Conservation (phyloP, 30 jellyfish, hydroid and myxozoan genomes). For the Morbakka virulenta region DNA sequence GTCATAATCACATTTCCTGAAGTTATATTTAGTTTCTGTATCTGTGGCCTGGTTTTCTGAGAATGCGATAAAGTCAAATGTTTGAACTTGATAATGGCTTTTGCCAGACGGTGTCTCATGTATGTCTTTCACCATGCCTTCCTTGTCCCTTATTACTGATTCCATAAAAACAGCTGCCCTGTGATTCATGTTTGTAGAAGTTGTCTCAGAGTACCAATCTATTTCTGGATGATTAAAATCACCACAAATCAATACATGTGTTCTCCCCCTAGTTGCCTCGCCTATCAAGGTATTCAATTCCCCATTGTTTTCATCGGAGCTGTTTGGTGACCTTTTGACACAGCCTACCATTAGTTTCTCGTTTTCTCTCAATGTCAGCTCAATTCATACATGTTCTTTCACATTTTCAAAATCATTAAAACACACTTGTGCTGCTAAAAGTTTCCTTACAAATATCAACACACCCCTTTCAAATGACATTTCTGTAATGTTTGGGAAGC, state of each 20-base stretch:
- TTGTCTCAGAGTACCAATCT: conserved; percentile 23
- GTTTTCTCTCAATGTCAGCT: conserved; percentile 15
- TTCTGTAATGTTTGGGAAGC: not conserved
- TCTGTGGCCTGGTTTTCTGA: too few species aligned
- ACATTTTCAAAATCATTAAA: too few species aligned
- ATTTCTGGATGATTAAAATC: conserved; percentile 35
- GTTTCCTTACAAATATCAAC: conserved; percentile 18
- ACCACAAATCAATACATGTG: conserved; percentile 35
- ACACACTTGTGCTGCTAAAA: conserved; percentile 7
- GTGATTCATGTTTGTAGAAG: conserved; percentile 37
- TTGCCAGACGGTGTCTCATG: too few species aligned
- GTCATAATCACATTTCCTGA: too few species aligned
- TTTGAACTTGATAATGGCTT: too few species aligned
- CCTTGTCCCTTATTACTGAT: too few species aligned
- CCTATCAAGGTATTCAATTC: conserved; percentile 22
- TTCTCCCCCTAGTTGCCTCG: conserved; percentile 3
- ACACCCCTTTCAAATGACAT: conserved; percentile 27
- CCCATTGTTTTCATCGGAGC: conserved; percentile 18
- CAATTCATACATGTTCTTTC: too few species aligned
- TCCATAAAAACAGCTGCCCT: conserved; percentile 35
- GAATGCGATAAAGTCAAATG: too few species aligned
- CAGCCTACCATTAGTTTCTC: conserved; percentile 36
- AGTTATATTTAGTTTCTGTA: too few species aligned
- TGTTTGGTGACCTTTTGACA: conserved; percentile 25
- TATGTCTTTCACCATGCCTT: too few species aligned